Evolutionary conservation across 2,888 invertebrate species (phyloP).

Genomic region (Melieria picta): DNA sequence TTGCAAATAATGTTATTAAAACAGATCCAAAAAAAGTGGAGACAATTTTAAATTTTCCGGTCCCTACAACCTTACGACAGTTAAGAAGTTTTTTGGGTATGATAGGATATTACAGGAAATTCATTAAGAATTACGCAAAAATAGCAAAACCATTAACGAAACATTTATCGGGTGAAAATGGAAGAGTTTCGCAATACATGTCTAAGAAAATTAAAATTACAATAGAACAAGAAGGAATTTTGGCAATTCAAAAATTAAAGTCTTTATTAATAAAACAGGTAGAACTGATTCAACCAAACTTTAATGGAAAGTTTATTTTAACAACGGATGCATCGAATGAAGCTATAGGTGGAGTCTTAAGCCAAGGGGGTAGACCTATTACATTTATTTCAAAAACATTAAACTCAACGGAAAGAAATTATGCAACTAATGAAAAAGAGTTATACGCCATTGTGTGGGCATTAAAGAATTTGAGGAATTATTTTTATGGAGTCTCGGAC

Average conservation of each 20-base stretch:
- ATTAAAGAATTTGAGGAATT: constrained; percentile 55
- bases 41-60: constrained; percentile 36
- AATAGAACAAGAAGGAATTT: constrained; percentile 32
- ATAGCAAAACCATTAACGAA: constrained; percentile 38
- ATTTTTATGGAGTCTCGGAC: constrained; percentile 52
- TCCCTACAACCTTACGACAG: constrained; percentile 33
- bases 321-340: constrained; percentile 53
- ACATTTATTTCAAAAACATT: constrained; percentile 52
- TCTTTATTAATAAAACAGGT: constrained; percentile 4
- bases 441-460: constrained; percentile 45
- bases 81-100: too few species aligned
- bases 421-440: constrained; percentile 57
- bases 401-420: constrained; percentile 47
- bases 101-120: too few species aligned
- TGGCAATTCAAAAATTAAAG: constrained; percentile 24
- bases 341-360: constrained; percentile 50
- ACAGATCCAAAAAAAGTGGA: constrained; percentile 35
- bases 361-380: constrained; percentile 50
- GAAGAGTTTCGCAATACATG: constrained; percentile 32
- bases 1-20: constrained; percentile 31
- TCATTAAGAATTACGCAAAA: constrained; percentile 30
- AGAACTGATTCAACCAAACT: constrained; percentile 41
- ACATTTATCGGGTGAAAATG: constrained; percentile 37
- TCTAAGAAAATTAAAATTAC: constrained; percentile 35
- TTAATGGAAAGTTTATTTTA: constrained; percentile 40